These are phyloP conservation scores for Epizoanthus scotinus DNA, from an alignment of 92 coral and sea anemone genomes.

Conservation along the genomic window DNA sequence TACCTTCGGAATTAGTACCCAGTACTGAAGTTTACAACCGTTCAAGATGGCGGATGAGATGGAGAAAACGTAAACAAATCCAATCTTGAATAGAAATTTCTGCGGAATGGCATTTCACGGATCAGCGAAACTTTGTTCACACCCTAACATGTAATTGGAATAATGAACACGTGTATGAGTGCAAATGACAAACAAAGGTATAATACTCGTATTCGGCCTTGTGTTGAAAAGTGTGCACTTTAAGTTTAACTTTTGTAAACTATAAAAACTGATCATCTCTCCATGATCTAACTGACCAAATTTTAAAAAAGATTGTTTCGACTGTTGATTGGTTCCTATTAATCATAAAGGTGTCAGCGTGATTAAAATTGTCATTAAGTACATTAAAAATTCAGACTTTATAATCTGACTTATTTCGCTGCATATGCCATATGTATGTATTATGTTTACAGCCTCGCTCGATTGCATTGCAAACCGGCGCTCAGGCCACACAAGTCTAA, in stretches of 20 bases:
- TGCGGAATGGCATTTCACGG: slow-evolving; percentile 10
- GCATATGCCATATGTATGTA: too few relatives aligned
- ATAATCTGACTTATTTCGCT: not conserved
- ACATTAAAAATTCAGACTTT: slow-evolving; percentile 4
- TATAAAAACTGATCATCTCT: not conserved
- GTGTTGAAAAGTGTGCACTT: too few relatives aligned
- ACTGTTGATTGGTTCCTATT: not conserved
- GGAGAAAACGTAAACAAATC: not conserved
- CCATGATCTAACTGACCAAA: too few relatives aligned
- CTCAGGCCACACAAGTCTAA: not conserved
- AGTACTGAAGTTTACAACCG: not conserved
- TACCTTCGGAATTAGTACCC: slow-evolving; percentile 18
- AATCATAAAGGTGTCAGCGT: too few relatives aligned
- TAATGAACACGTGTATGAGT: not conserved
- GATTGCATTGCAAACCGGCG: not conserved
- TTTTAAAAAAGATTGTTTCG: not conserved
- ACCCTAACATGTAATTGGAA: not conserved
- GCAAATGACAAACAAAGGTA: slow-evolving; percentile 1
- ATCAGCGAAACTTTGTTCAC: not conserved
- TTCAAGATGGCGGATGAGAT: not conserved
- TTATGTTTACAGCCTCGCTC: not conserved
- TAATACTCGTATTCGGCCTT: too few relatives aligned
- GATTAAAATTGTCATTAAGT: not conserved
- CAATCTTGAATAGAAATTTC: not conserved
- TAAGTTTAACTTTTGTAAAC: too few relatives aligned